phyloP scores from a whole-genome alignment of 2,797 vertebrate genomes.

The Euthynnus affinis region DNA sequence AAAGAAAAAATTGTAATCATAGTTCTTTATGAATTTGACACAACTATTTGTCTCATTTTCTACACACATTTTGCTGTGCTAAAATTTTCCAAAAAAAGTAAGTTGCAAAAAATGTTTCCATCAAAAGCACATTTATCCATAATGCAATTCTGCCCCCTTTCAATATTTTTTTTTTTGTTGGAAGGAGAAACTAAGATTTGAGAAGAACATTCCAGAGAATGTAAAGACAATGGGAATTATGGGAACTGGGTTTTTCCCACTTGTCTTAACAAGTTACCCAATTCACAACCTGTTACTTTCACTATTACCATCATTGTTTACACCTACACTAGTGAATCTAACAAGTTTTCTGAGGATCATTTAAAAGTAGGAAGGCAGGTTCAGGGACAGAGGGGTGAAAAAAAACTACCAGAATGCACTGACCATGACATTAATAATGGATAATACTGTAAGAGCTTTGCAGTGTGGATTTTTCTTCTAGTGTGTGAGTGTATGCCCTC shows the following conservation, averaged over 20 bases:
- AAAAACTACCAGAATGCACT: not conserved
- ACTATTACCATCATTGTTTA: not conserved
- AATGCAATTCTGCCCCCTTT: not conserved
- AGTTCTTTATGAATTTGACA: not conserved
- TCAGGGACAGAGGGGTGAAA: not conserved
- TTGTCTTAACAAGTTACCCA: too few species aligned
- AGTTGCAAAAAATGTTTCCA: too few species aligned
- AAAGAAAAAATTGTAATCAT: not conserved
- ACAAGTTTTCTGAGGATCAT: not conserved
- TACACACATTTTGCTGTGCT: too few species aligned
- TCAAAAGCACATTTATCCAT: not conserved
- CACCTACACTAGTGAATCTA: not conserved
- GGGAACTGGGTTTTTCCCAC: not conserved
- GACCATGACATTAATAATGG: not conserved
- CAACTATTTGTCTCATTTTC: too few species aligned
- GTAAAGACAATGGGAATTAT: not conserved
- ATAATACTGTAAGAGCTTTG: not conserved
- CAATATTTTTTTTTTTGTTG: not conserved
- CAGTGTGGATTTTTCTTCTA: not conserved
- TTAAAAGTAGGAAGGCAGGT: not conserved
- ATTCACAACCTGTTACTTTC: not conserved
- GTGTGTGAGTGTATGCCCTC: constrained; percentile 40
- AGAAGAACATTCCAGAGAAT: not conserved
- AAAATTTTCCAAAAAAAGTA: too few species aligned
- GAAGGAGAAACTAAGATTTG: not conserved